phyloP scores from a whole-genome alignment of 2,888 invertebrate species.

The Rotaria macrura region DNA sequence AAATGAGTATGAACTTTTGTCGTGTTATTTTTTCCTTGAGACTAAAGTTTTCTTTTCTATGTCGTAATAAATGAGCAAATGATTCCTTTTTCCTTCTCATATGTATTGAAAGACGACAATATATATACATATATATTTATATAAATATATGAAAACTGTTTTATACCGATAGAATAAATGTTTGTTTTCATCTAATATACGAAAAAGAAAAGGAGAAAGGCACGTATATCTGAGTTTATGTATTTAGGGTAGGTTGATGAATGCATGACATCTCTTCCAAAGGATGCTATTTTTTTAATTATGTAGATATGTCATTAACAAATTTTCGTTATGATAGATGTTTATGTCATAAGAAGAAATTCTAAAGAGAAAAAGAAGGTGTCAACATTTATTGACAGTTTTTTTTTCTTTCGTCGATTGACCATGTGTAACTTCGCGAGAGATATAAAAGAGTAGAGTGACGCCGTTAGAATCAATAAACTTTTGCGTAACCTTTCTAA shows the following conservation, averaged over 20 bases:
- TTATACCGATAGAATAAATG: not conserved
- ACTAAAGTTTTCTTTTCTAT: constrained; percentile 6
- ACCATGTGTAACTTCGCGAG: not conserved
- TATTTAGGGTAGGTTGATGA: not conserved
- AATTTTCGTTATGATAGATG: not conserved
- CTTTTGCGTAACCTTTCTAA: not conserved
- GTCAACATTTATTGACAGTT: not conserved
- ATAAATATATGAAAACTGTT: too few relatives aligned
- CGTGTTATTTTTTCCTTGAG: not conserved
- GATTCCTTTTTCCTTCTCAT: not conserved
- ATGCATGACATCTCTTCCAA: not conserved
- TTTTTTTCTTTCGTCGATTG: not conserved
- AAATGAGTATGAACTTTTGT: constrained; percentile 12
- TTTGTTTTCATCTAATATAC: not conserved
- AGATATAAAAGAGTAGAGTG: not conserved
- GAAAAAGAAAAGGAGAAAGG: not conserved
- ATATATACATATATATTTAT: too few relatives aligned
- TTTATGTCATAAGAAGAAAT: not conserved
- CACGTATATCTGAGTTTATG: not conserved
- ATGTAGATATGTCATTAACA: not conserved
- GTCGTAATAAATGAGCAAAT: not conserved
- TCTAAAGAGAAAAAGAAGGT: not conserved
- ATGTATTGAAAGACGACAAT: not conserved
- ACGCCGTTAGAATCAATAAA: not conserved
- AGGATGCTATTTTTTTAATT: not conserved